Evolutionary conservation across 2,797 vertebrate species (phyloP), one percentile per base, ranked within the genome.

Genomic region (Neomorphus geoffroyi): DNA sequence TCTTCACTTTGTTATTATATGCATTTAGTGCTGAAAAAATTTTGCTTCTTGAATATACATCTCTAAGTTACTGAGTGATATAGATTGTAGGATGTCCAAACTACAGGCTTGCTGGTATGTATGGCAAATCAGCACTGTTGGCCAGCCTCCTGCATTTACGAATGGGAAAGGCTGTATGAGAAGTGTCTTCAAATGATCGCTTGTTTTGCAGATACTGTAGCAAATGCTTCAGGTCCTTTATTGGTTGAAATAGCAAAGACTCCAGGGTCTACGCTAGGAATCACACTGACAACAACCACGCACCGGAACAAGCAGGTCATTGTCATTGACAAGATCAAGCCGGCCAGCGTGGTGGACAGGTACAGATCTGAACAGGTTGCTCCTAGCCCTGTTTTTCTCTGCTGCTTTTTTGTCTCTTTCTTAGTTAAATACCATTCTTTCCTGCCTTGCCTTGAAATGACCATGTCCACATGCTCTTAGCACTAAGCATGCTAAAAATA

Each of bases 331-430:
- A 98, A 99, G 91, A 98, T 99, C 72, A 99, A 99, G 95, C 98
- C 99, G 0, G 99, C 98, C 96, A 99, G 99, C 0, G 99, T 99
- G 88, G 99, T 99, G 86, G 99, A 99, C 98, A 99, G 99, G 99
- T 99, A 97, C 56, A 92, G 74, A 64, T 43, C 45, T 73, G 27
- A 92, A 24, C 32, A 72, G 37, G 30, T 70, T 94, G 43, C 19
- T 90, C 9, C 46, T 69, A 28, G 6, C 30, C 74, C 58, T 77
- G 46, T 33, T 77, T 65, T 58, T 80, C 30, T 65, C 27, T 1
- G 1, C 22, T 86, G 21, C 22, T 30, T 71, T 84, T 79, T 84
- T 30, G 7, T 30, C 22, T 22, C 5, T 11, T 60, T 45, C 9
- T 74, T 78, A 33, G 18, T 74, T 84, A 41, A 9, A 41, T 51